Percentiles rank a stretch among this genome's conserved stretches.
These are phyloP conservation scores for Anthophora plumipes DNA, from an alignment of 2,888 invertebrate genomes.

Conservation along the genomic window DNA sequence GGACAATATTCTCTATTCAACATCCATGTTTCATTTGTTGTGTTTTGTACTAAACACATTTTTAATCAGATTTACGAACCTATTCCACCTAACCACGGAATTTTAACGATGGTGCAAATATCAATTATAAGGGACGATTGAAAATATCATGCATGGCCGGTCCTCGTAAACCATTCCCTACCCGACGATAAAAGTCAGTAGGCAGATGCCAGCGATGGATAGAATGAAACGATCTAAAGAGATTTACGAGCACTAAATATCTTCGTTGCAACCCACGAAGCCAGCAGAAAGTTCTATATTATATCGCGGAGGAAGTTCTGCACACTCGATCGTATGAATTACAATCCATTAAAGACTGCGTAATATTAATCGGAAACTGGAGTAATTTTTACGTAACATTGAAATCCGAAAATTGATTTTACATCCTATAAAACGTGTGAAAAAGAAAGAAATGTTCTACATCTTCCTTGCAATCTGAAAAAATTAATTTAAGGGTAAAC, in stretches of 20 bases:
- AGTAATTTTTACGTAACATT: conserved; percentile 1
- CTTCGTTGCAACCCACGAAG: conserved; percentile 37
- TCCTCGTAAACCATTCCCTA: conserved; percentile 54
- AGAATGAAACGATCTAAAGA: conserved; percentile 65
- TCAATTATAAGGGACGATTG: conserved; percentile 46
- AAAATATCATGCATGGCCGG: conserved; percentile 46
- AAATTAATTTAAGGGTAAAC: no score
- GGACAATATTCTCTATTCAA: neutral
- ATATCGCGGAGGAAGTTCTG: conserved; percentile 54
- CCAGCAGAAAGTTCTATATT: conserved; percentile 58
- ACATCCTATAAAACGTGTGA: neutral
- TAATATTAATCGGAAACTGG: conserved; percentile 6
- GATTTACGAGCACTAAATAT: conserved; percentile 71
- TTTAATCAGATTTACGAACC: neutral
- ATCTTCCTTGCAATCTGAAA: no score
- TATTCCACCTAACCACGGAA: conserved; percentile 10
- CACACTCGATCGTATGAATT: conserved; percentile 49
- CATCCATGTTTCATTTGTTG: neutral
- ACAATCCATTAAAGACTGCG: conserved; percentile 57
- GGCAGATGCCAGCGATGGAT: conserved; percentile 58
- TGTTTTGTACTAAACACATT: no score
- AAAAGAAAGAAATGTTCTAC: neutral
- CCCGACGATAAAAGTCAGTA: conserved; percentile 63
- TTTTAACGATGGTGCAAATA: conserved; percentile 31
- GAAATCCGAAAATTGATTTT: neutral